Evolutionary conservation across 2,888 invertebrate species (phyloP), one percentile per base, ranked within the genome.

Genomic region (Drosophila affinis): DNA sequence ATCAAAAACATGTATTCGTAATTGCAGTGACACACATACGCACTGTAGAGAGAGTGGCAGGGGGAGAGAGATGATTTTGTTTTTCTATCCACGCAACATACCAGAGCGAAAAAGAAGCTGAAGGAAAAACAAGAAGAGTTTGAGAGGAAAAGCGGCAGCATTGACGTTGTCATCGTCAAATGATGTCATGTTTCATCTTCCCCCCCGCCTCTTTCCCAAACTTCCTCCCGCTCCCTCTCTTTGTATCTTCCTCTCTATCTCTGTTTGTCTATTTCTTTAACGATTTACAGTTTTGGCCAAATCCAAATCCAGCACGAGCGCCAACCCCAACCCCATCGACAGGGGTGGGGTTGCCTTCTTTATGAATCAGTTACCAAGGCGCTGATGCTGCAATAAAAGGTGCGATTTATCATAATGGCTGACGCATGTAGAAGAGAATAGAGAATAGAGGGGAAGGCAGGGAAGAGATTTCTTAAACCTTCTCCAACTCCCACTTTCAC

Each of bases 331-430:
- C 65, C 54, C 55, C 53, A 49, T 57, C 55, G 62, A 10, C 2
- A 3, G 14, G 39, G 39, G 14, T n/a, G 3, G 39, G 14, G 6
- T 39, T n/a, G 39, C 7, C 39, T n/a, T 75, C 48, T 81, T 88
- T 88, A 75, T 80, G 84, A 83, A 88, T 83, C 88, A 83, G 83
- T 83, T 88, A 88, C 78, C 78, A 70, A 73, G 81, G 87, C 84
- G 89, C 89, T 84, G 83, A 88, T 81, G 87, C 77, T 84, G 89
- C 89, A 84, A 87, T 84, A 84, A 88, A 84, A 88, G 84, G 89
- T 88, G 89, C 84, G 87, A 88, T 88, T 84, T 88, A 87, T 88
- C 87, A 88, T 84, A 88, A 87, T 88, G 78, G 64, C 62, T 67
- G 68, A 67, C 69, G 21, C 64, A 61, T 64, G 56, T 39, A 45